These are phyloP conservation scores for Pipra filicauda DNA, from an alignment of 2,113 vertebrate species.

Conservation along the genomic window DNA sequence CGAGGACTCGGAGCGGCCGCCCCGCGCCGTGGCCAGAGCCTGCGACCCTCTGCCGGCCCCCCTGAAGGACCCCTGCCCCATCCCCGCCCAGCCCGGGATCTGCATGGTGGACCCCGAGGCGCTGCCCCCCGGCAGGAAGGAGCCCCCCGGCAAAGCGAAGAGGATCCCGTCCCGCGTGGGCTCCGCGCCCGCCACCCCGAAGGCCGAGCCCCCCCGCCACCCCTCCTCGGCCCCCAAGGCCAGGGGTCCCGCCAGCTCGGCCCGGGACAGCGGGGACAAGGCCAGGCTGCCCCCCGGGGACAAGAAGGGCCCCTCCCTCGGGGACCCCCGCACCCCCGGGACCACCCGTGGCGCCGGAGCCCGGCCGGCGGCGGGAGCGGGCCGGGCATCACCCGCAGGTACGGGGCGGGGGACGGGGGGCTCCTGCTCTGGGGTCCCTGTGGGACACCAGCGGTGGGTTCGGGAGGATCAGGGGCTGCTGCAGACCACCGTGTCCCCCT, in stretches of 20 bases:
- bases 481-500: background rate
- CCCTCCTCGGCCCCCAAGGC: constrained; percentile 4
- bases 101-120: constrained; percentile 89
- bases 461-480: background rate
- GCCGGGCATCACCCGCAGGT: constrained; percentile 16
- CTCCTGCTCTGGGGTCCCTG: fast-evolving
- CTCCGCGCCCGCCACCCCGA: background rate
- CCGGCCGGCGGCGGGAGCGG: background rate
- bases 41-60: constrained; percentile 80
- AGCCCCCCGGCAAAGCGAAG: constrained; percentile 52
- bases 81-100: constrained; percentile 82
- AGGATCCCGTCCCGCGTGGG: constrained; percentile 36
- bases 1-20: constrained; percentile 72
- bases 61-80: constrained; percentile 81
- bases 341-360: background rate
- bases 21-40: constrained; percentile 25
- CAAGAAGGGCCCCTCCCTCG: background rate
- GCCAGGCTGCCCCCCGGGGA: background rate
- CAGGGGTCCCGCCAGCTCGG: constrained; percentile 22
- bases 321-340: background rate
- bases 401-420: fast-evolving
- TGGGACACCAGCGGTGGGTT: background rate
- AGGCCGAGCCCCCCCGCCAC: background rate
- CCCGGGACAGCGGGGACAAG: constrained; percentile 51
- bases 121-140: constrained; percentile 51